Base-by-base conservation (phyloP, 2,888 invertebrate species). In the Campoplex capitator region DNA sequence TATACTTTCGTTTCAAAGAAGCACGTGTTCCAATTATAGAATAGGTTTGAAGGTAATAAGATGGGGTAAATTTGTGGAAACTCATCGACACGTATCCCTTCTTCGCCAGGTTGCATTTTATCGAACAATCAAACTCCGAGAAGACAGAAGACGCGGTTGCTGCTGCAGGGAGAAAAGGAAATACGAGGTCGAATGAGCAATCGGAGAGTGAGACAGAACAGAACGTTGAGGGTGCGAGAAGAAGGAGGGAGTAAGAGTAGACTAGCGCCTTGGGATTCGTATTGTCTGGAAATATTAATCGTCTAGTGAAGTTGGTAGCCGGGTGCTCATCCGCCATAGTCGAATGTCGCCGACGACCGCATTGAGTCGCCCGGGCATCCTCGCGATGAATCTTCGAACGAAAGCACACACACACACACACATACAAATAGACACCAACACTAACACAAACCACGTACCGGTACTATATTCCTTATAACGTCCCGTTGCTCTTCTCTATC, bases 251-350 rank as follows among this genome's bases (percentile, higher is more conserved):
- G 62, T 23, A 38, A 11, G 56, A 16, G 71, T 65, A 74, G 45
- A 54, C 58, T 78, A 58, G 35, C 77, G 67, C 56, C 78, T 58
- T 88, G 89, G 89, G 89, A 88, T 83, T 87, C 91, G 89, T 79
- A 93, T 92, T 92, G 93, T 92, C 92, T 91, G 91, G 91, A 92
- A 92, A 91, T 92, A 92, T 92, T 92, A 92, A 93, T 92, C 92
- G 92, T 86, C 88, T 84, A 88, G 89, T 89, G 88, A 91, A 92
- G 90, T 92, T 91, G 89, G 86, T 82, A 84, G 80, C 76, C 86
- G 56, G 71, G 76, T n/a, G 79, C 70, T 75, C 81, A 70, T 82
- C 76, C 76, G 58, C 32, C 56, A 70, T 78, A 67, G 77, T 75
- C 88, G 83, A 87, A 84, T 82, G 81, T 74, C 81, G 77, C 77